A percentile compares a stretch with the other conserved stretches of the same genome.
Evolutionary conservation across 1,140 invertebrate species (phyloP).

Genomic region (Phortica variegata): DNA sequence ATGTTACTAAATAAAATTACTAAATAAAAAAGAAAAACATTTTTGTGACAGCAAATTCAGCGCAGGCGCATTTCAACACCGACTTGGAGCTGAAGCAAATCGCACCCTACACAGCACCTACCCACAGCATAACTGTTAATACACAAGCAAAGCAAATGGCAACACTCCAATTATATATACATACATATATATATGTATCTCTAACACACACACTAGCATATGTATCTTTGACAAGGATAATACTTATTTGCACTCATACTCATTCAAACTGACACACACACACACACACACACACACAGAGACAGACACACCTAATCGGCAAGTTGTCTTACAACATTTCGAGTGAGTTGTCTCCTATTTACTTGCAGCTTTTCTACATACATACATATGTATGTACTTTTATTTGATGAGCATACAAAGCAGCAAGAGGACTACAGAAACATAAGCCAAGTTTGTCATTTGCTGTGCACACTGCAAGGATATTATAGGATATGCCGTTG

Average conservation of each 20-base stretch:
- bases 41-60: constrained; percentile 34
- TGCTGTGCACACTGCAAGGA: no score
- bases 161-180: constrained; percentile 30
- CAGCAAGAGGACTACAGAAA: constrained; percentile 2
- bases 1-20: constrained; percentile 13
- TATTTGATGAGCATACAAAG: no score
- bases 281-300: constrained; percentile 1
- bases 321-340: constrained; percentile 7
- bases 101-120: constrained; percentile 13
- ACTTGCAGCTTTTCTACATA: not conserved
- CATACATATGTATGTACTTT: no score
- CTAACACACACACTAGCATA: constrained; percentile 20
- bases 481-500: no score
- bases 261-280: constrained; percentile 8
- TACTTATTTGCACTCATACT: constrained; percentile 17
- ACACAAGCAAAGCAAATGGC: constrained; percentile 50
- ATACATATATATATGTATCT: constrained; percentile 3
- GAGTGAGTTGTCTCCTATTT: constrained; percentile 16
- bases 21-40: constrained; percentile 20
- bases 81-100: constrained; percentile 39
- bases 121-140: constrained; percentile 23
- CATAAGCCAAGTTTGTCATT: no score
- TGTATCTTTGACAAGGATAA: constrained; percentile 36
- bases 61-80: constrained; percentile 36
- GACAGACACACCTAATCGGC: constrained; percentile 18